Conservation (phyloP, 2,888 invertebrate species). For the Aquatica leii region DNA sequence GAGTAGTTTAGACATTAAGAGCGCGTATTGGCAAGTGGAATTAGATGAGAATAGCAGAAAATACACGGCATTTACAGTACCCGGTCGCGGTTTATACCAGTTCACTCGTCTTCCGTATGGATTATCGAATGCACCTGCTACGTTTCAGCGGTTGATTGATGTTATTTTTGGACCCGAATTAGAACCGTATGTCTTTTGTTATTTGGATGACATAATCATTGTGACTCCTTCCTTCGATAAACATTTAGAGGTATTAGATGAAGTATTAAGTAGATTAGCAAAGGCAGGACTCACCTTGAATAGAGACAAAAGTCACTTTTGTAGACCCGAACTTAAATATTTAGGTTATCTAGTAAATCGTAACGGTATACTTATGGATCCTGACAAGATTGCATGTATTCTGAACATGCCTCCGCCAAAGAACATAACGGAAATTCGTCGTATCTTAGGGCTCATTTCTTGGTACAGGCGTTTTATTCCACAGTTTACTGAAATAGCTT, state of each 20-base stretch:
- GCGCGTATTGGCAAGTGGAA: conserved; percentile 12
- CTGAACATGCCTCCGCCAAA: conserved; percentile 26
- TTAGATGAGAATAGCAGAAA: conserved; percentile 2
- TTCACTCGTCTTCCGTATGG: conserved; percentile 47
- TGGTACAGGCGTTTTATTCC: conserved; percentile 16
- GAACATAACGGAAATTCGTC: conserved; percentile 22
- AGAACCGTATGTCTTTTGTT: conserved; percentile 34
- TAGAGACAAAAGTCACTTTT: conserved; percentile 43
- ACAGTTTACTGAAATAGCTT: neutral
- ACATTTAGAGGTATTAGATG: conserved; percentile 28
- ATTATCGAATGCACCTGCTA: conserved; percentile 43
- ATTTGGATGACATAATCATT: conserved; percentile 32
- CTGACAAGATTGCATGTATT: conserved; percentile 32
- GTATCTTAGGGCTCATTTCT: conserved; percentile 32
- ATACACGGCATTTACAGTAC: conserved; percentile 35
- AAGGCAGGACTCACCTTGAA: conserved; percentile 40
- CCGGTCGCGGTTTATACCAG: conserved; percentile 36
- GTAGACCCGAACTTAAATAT: conserved; percentile 17
- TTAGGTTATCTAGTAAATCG: conserved; percentile 47
- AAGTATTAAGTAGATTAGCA: conserved; percentile 26
- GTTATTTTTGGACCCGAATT: conserved; percentile 42
- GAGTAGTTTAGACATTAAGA: neutral
- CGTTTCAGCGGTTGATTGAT: conserved; percentile 46
- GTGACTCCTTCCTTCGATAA: conserved; percentile 20
- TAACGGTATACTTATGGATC: conserved; percentile 42